A percentile compares a stretch with the other conserved stretches of the same genome.
phyloP scores from a whole-genome alignment of 2,797 vertebrate species.

The Epinephelus coioides region DNA sequence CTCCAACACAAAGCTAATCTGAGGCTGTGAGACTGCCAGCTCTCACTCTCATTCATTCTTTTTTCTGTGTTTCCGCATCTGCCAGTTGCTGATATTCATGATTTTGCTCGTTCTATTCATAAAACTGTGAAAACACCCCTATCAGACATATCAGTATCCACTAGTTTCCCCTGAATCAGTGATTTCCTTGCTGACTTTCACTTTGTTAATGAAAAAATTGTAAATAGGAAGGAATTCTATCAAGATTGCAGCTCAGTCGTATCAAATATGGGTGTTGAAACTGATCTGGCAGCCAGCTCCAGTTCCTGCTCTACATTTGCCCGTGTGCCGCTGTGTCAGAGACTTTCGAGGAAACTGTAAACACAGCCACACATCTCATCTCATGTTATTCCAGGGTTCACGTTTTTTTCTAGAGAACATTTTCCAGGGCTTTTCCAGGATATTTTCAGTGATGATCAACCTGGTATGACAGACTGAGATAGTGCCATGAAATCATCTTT shows the following conservation, averaged over 20 bases:
- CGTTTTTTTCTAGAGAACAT: too few relatives aligned
- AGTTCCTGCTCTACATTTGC: conserved; percentile 15
- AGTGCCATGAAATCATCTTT: too few relatives aligned
- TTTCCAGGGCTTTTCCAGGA: too few relatives aligned
- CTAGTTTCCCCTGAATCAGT: background rate
- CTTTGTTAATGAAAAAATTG: background rate
- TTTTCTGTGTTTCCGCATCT: conserved; percentile 31
- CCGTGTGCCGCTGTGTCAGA: background rate
- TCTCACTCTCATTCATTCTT: conserved; percentile 32
- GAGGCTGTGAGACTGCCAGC: conserved; percentile 63
- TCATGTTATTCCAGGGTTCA: background rate
- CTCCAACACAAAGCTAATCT: conserved; percentile 75
- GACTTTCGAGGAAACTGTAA: background rate
- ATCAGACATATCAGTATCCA: conserved; percentile 14
- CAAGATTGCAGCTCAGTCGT: conserved; percentile 7
- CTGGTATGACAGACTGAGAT: too few relatives aligned
- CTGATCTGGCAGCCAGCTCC: background rate
- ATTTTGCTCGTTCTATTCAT: conserved; percentile 20
- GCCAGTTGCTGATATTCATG: conserved; percentile 14
- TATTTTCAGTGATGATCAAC: too few relatives aligned
- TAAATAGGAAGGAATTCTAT: conserved; percentile 8
- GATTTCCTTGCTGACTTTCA: background rate
- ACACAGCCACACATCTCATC: background rate
- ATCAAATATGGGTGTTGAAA: conserved; percentile 7
- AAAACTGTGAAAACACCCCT: background rate